These are phyloP conservation scores for Bruchidius siliquastri DNA, from an alignment of 2,888 invertebrate genomes.

Conservation along the genomic window DNA sequence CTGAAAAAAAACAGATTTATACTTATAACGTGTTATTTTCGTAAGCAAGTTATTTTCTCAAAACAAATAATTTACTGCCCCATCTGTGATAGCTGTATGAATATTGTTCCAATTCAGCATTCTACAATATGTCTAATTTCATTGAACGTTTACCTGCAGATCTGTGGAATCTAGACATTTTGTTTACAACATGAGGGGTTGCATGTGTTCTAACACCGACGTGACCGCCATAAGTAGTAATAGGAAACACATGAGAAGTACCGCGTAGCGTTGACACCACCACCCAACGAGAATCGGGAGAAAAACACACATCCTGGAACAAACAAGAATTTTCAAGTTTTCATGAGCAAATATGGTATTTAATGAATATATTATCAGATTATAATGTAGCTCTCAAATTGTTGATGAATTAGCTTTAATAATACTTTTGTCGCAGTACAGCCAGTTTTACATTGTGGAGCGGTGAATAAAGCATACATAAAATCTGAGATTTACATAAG, in stretches of 20 bases:
- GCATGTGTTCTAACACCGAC: conserved; percentile 91
- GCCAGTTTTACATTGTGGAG: too few species aligned
- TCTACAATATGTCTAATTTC: too few species aligned
- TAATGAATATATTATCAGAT: too few species aligned
- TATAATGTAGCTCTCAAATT: too few species aligned
- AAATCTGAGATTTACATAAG: too few species aligned
- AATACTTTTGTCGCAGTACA: too few species aligned
- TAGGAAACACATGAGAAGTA: conserved; percentile 95
- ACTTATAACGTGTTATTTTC: too few species aligned
- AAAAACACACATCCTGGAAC: conserved; percentile 80
- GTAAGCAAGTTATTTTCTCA: background rate
- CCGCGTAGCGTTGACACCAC: conserved; percentile 92
- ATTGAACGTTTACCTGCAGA: conserved; percentile 70
- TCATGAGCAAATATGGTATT: too few species aligned
- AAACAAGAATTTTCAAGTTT: background rate
- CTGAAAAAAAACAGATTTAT: conserved; percentile 7
- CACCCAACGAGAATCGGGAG: conserved; percentile 94
- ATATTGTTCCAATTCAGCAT: background rate
- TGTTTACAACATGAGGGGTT: conserved; percentile 89
- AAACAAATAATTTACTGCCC: background rate
- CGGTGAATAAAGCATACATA: too few species aligned
- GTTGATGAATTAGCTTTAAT: too few species aligned
- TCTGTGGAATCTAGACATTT: conserved; percentile 87
- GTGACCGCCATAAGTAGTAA: conserved; percentile 92
- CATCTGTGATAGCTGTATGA: background rate